phyloP scores from a whole-genome alignment of 1,140 invertebrate species.

The Paralvinella palmiformis region DNA sequence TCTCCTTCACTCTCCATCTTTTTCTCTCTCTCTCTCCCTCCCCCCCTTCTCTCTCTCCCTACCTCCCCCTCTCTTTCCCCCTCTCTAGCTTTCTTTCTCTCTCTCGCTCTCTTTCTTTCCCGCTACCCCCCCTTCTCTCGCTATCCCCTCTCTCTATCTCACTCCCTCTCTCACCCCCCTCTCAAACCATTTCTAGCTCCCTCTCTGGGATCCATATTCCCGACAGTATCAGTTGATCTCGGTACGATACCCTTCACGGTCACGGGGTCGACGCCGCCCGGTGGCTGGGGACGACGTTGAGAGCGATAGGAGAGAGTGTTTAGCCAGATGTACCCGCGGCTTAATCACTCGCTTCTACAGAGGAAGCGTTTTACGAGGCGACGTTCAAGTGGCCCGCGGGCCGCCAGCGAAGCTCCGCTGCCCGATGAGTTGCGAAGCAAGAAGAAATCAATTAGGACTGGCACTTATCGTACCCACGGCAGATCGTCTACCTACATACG shows the following conservation, averaged over 20 bases:
- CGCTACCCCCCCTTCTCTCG: neutral
- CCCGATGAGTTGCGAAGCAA: too few species aligned
- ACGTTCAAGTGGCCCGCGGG: too few species aligned
- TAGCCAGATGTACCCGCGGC: too few species aligned
- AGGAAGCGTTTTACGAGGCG: too few species aligned
- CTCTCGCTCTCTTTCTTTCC: neutral
- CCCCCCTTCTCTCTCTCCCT: neutral
- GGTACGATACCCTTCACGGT: neutral
- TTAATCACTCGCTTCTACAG: too few species aligned
- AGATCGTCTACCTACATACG: too few species aligned
- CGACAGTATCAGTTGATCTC: neutral
- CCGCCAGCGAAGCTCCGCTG: too few species aligned
- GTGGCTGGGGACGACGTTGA: neutral
- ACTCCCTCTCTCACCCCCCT: neutral
- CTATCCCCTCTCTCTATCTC: neutral
- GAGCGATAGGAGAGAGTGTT: neutral
- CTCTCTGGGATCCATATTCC: neutral
- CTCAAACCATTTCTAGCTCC: neutral
- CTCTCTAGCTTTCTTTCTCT: neutral
- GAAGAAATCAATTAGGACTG: too few species aligned
- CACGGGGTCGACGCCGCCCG: neutral
- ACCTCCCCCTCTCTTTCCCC: neutral
- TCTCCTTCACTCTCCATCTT: neutral
- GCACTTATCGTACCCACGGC: too few species aligned
- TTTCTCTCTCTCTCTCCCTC: neutral